A percentile compares a stretch with the other conserved stretches of the same genome.
Conservation (phyloP, 2,888 invertebrate species). For the Stratiomys singularior region DNA sequence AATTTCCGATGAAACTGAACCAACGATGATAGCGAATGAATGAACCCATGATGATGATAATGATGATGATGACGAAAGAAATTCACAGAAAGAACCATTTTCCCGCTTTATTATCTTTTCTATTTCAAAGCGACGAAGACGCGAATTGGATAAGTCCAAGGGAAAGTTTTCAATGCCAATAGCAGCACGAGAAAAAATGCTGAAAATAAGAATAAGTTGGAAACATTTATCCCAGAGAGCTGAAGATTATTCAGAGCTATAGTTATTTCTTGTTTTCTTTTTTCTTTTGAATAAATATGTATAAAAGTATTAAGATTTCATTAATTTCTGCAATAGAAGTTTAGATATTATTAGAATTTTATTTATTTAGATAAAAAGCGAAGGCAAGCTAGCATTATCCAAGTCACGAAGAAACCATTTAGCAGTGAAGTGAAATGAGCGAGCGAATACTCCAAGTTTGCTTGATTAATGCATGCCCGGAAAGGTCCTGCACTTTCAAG, state of each 20-base stretch:
- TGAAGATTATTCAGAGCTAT: too few species aligned
- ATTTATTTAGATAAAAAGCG: constrained; percentile 6
- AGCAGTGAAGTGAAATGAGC: constrained; percentile 23
- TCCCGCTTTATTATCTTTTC: not conserved
- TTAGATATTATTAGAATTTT: not conserved
- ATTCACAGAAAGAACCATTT: not conserved
- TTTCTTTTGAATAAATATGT: too few species aligned
- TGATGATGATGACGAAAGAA: too few species aligned
- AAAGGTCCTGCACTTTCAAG: not conserved
- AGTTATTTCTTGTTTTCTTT: too few species aligned
- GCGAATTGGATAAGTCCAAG: too few species aligned
- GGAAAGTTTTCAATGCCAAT: not conserved
- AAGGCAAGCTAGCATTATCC: constrained; percentile 40
- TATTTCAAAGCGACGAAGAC: not conserved
- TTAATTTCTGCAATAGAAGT: not conserved
- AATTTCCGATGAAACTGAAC: not conserved
- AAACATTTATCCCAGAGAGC: not conserved
- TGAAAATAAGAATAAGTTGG: not conserved
- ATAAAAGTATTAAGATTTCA: not conserved
- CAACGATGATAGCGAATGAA: not conserved
- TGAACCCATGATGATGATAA: not conserved
- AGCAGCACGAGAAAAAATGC: not conserved
- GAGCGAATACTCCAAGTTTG: constrained; percentile 28
- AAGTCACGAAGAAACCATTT: constrained; percentile 31
- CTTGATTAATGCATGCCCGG: not conserved